Conservation (phyloP, 2,888 invertebrate genomes). For the Drosophila kuntzei region DNA sequence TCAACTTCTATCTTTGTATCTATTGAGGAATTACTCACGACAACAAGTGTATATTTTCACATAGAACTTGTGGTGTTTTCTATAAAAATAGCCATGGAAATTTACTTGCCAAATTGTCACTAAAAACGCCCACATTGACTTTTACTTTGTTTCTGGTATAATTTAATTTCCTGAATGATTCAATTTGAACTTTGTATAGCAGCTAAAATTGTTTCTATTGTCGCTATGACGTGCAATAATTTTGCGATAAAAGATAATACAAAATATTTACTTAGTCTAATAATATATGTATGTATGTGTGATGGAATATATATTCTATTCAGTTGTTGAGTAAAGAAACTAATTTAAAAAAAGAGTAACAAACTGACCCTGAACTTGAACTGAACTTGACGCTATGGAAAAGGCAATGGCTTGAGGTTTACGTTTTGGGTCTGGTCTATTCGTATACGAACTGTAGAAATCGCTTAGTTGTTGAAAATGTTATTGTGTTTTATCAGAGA, state of each 20-base stretch:
- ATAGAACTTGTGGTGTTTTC: constrained; percentile 6
- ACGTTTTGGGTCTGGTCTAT: constrained; percentile 34
- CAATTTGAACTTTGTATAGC: constrained; percentile 30
- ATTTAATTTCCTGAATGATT: constrained; percentile 47
- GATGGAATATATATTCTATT: constrained; percentile 15
- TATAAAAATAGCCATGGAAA: constrained; percentile 30
- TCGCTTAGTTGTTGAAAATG: constrained; percentile 71
- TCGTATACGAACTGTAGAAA: constrained; percentile 36
- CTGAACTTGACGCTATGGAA: constrained; percentile 42
- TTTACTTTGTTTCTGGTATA: constrained; percentile 17
- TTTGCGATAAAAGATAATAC: constrained; percentile 11
- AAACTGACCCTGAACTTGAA: constrained; percentile 75
- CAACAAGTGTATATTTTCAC: constrained; percentile 24
- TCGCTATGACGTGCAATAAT: constrained; percentile 26
- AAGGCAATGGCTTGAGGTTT: constrained; percentile 51
- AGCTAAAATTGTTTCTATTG: constrained; percentile 11
- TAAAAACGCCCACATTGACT: constrained; percentile 44
- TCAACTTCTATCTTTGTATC: background rate
- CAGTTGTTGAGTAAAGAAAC: constrained; percentile 15
- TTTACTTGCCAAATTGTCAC: constrained; percentile 41
- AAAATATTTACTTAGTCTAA: background rate
- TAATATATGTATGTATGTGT: background rate
- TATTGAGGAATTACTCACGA: background rate
- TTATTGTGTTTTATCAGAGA: constrained; percentile 60
- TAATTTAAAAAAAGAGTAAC: constrained; percentile 11